Evolutionary conservation across 2,888 invertebrate genomes (phyloP).

Genomic region (Bombylius discolor): DNA sequence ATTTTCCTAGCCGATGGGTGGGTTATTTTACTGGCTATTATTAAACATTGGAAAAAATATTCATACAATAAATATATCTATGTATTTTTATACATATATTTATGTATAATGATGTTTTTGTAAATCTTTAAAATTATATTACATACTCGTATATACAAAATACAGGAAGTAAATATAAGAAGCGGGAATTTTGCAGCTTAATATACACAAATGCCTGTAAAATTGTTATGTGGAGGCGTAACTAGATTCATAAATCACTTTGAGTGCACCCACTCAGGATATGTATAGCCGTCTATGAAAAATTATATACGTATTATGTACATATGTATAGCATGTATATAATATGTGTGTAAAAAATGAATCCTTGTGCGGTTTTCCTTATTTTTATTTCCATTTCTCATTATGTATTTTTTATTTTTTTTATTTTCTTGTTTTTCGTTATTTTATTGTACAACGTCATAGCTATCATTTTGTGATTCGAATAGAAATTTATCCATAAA

Average conservation of each 20-base stretch:
- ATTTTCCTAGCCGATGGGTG: constrained; percentile 4
- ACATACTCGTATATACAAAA: no score
- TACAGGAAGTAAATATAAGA: background rate
- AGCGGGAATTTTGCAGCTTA: constrained; percentile 4
- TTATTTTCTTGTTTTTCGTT: no score
- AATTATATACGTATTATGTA: background rate
- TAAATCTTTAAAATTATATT: no score
- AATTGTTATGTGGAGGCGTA: constrained; percentile 10
- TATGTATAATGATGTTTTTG: no score
- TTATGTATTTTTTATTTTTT: no score
- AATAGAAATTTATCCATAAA: no score
- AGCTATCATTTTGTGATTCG: no score
- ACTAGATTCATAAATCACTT: constrained; percentile 8
- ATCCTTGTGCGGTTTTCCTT: background rate
- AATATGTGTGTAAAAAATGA: background rate
- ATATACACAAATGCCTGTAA: constrained; percentile 13
- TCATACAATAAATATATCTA: no score
- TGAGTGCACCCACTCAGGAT: constrained; percentile 8
- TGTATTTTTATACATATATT: no score
- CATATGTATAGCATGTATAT: background rate
- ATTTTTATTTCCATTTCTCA: no score
- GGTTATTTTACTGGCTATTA: background rate
- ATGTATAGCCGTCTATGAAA: background rate
- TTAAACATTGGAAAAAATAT: background rate
- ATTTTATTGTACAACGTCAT: no score